phyloP scores from a whole-genome alignment of 2,797 vertebrate species.

The Pangasius mekongensis region DNA sequence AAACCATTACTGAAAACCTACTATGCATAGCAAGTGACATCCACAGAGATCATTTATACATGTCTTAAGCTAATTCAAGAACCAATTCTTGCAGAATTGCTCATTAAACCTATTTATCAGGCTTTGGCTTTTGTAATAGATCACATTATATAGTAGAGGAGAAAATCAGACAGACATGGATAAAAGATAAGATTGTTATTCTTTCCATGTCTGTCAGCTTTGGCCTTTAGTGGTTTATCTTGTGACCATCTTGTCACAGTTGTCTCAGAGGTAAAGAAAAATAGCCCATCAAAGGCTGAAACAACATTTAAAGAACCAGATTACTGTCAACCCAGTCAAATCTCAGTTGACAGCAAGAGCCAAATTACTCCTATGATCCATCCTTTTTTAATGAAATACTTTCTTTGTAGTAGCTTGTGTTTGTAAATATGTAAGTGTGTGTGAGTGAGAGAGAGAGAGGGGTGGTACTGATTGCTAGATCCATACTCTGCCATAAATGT shows the following conservation, averaged over 20 bases:
- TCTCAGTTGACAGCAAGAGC: slow-evolving; percentile 4
- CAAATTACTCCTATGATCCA: not conserved
- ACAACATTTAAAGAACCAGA: slow-evolving; percentile 33
- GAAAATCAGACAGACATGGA: slow-evolving; percentile 13
- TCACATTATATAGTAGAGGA: not conserved
- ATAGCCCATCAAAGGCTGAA: slow-evolving; percentile 40
- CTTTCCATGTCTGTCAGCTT: slow-evolving; percentile 32
- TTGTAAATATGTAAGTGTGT: not conserved
- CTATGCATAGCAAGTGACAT: not conserved
- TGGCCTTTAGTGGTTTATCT: slow-evolving; percentile 37
- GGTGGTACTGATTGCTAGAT: not conserved
- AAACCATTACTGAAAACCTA: not conserved
- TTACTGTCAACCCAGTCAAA: slow-evolving; percentile 32
- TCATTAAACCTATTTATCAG: slow-evolving; percentile 5
- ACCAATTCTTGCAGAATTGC: not conserved
- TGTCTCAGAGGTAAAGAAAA: slow-evolving; percentile 1
- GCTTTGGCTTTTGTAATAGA: slow-evolving; percentile 2
- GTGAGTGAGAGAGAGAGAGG: not conserved
- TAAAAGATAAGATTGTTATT: slow-evolving; percentile 30
- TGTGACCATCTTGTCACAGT: slow-evolving; percentile 28
- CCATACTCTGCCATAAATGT: not conserved
- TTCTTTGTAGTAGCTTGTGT: not conserved
- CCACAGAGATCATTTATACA: not conserved
- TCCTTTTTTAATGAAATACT: not conserved
- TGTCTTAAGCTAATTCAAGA: not conserved